phyloP scores from a whole-genome alignment of 2,797 vertebrate species.

The Gila robusta region DNA sequence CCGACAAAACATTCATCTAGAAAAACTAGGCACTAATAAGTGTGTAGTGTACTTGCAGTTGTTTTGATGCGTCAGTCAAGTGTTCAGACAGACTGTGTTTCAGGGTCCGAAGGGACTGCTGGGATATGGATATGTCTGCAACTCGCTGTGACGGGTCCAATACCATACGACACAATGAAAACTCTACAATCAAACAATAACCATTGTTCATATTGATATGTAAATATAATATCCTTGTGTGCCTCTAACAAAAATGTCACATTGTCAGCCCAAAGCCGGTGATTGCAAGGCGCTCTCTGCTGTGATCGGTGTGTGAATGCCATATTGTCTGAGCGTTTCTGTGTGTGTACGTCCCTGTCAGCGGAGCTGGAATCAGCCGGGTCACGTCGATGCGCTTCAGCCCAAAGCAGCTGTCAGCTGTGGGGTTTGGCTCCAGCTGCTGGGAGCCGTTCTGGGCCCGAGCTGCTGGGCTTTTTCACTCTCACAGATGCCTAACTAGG shows the following conservation, averaged over 20 bases:
- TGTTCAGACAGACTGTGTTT: background rate
- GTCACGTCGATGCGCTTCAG: slow-evolving; percentile 49
- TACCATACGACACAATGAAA: slow-evolving; percentile 41
- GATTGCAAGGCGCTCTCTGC: slow-evolving; percentile 2
- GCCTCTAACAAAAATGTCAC: slow-evolving; percentile 18
- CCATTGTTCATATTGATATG: slow-evolving; percentile 42
- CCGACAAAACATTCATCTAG: background rate
- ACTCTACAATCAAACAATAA: slow-evolving; percentile 42
- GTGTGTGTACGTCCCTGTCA: slow-evolving; percentile 22
- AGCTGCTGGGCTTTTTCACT: slow-evolving; percentile 29
- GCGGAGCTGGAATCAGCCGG: slow-evolving; percentile 1
- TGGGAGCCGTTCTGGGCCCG: slow-evolving; percentile 23
- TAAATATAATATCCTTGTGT: slow-evolving; percentile 31
- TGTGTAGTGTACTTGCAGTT: slow-evolving; percentile 16
- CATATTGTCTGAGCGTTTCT: slow-evolving; percentile 40
- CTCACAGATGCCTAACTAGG: slow-evolving; percentile 53
- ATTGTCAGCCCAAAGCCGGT: slow-evolving; percentile 1
- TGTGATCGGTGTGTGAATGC: slow-evolving; percentile 15
- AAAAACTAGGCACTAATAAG: too few relatives aligned
- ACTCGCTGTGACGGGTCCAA: slow-evolving; percentile 57
- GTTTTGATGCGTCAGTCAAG: background rate
- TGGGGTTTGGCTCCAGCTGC: slow-evolving; percentile 71
- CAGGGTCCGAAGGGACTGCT: background rate
- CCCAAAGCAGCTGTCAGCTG: slow-evolving; percentile 79
- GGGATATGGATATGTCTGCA: background rate